Evolutionary conservation across 1,140 invertebrate species (phyloP).

Genomic region (Monochamus saltuarius): DNA sequence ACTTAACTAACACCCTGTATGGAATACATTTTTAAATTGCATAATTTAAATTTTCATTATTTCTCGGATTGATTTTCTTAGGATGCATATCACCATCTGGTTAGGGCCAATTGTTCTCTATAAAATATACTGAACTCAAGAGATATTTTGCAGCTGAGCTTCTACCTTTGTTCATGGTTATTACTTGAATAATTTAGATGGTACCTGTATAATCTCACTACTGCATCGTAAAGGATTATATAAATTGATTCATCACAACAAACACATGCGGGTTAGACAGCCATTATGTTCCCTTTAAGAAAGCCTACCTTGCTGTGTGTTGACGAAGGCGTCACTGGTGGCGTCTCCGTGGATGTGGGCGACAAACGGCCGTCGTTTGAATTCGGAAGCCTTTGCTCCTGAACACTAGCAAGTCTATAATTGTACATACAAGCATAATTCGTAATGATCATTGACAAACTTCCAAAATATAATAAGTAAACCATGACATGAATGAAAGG

Average conservation of each 20-base stretch:
- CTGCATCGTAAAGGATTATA: slow-evolving; percentile 10
- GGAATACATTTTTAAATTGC: no score
- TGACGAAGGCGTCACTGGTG: slow-evolving; percentile 65
- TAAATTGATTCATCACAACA: slow-evolving; percentile 31
- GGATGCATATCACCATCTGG: no score
- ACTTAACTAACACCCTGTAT: no score
- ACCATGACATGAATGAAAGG: no score
- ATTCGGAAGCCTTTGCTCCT: slow-evolving; percentile 83
- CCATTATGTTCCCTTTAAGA: slow-evolving; percentile 8
- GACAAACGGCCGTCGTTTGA: slow-evolving; percentile 68
- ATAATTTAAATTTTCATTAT: no score
- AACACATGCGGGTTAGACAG: slow-evolving; percentile 38
- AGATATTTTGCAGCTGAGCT: no score
- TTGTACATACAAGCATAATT: no score
- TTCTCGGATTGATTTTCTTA: no score
- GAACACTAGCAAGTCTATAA: slow-evolving; percentile 85
- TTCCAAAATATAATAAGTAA: no score
- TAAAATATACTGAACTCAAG: no score
- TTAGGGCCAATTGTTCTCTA: no score
- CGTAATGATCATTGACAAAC: no score
- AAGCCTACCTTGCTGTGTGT: slow-evolving; percentile 65
- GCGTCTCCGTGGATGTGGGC: slow-evolving; percentile 61
- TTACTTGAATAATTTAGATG: neutral
- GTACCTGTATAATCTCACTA: slow-evolving; percentile 6
- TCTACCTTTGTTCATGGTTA: neutral